Conservation (phyloP, 2,113 vertebrate genomes). For the Heterochromis multidens region DNA sequence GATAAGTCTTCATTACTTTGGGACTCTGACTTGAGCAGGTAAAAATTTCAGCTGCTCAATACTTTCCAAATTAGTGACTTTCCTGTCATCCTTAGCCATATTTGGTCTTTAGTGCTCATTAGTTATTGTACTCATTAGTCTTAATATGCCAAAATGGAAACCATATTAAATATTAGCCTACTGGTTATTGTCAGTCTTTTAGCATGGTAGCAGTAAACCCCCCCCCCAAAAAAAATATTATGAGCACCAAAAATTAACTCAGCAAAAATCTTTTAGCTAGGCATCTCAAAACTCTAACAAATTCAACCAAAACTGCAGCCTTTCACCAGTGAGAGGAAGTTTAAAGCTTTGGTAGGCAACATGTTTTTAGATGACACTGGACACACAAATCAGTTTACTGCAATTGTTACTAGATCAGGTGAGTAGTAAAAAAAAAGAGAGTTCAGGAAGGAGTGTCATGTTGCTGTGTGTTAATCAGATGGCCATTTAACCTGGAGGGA, state of each 20-base stretch:
- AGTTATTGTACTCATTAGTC: background rate
- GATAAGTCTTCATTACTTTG: background rate
- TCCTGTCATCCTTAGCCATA: background rate
- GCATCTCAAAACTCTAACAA: fast-evolving
- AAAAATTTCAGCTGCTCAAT: background rate
- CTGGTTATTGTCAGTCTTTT: background rate
- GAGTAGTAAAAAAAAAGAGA: background rate
- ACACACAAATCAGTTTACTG: too few species aligned
- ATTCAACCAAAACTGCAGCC: too few species aligned
- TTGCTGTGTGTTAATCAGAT: background rate
- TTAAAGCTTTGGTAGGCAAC: too few species aligned
- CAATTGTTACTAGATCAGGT: background rate
- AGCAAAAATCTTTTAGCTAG: background rate
- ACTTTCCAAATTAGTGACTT: background rate
- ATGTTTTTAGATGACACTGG: too few species aligned
- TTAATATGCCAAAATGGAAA: background rate
- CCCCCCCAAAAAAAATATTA: too few species aligned
- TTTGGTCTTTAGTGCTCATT: background rate
- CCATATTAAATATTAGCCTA: too few species aligned
- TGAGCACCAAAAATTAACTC: too few species aligned
- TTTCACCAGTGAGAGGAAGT: too few species aligned
- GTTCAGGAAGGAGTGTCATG: background rate
- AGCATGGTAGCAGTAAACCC: background rate
- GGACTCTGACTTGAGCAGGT: background rate
- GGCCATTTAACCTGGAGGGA: background rate